Conservation (phyloP, 2,113 vertebrate species). For the Mus pahari region DNA sequence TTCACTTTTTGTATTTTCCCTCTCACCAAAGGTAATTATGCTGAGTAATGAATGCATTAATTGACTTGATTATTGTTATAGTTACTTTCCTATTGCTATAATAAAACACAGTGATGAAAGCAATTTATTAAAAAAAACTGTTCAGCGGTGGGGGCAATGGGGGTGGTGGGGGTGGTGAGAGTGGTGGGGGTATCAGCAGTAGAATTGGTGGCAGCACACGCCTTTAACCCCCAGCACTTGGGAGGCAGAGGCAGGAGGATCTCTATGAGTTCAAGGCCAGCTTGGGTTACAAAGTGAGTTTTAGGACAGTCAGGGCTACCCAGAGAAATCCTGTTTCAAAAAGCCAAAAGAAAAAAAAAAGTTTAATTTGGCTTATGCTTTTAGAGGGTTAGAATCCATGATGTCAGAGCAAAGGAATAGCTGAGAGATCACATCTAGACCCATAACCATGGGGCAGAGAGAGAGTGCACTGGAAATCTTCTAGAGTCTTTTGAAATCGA, state of each 20-base stretch:
- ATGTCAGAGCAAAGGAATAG: neutral
- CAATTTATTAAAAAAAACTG: neutral
- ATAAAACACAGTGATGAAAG: neutral
- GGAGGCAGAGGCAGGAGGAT: too few species aligned
- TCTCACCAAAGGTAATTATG: neutral
- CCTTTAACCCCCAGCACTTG: too few species aligned
- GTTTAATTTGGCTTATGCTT: neutral
- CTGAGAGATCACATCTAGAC: neutral
- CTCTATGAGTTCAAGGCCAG: too few species aligned
- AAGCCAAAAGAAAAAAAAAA: too few species aligned
- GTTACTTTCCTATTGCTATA: neutral
- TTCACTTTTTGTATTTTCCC: neutral
- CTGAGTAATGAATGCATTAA: neutral
- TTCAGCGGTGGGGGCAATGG: neutral
- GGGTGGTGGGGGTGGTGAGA: too few species aligned
- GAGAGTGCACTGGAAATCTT: neutral
- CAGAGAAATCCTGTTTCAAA: too few species aligned
- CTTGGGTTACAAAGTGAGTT: too few species aligned
- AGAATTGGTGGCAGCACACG: too few species aligned
- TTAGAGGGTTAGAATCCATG: neutral
- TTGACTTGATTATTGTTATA: neutral
- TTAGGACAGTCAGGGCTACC: too few species aligned
- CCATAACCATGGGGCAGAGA: neutral
- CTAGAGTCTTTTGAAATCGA: neutral
- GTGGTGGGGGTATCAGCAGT: too few species aligned